Percentiles rank a stretch among this genome's conserved stretches.
These are phyloP conservation scores for Drosophila phalerata DNA, from an alignment of 2,888 invertebrate genomes.

Conservation along the genomic window DNA sequence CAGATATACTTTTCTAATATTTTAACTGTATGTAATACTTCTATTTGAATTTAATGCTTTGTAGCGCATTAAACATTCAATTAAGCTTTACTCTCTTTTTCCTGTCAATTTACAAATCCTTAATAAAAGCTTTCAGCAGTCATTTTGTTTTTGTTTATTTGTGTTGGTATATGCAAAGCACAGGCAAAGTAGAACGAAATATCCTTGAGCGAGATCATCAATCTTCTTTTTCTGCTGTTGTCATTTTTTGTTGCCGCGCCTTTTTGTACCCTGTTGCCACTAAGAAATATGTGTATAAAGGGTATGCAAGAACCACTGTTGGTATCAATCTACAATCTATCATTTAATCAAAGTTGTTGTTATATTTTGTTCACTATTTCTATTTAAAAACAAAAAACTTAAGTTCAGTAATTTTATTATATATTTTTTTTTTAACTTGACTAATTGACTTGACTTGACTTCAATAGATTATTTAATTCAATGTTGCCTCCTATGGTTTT, in stretches of 20 bases:
- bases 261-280: constrained; percentile 6
- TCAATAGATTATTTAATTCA: too few relatives aligned
- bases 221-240: constrained; percentile 70
- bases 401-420: too few relatives aligned
- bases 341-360: too few relatives aligned
- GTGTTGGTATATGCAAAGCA: constrained; percentile 14
- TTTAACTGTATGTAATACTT: not conserved
- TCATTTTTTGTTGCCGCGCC: constrained; percentile 38
- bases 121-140: constrained; percentile 23
- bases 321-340: too few relatives aligned
- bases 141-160: constrained; percentile 5
- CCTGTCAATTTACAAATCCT: constrained; percentile 8
- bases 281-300: not conserved
- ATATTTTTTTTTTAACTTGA: too few relatives aligned
- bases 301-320: not conserved
- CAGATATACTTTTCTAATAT: not conserved
- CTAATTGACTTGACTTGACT: too few relatives aligned
- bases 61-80: constrained; percentile 10
- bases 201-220: constrained; percentile 84
- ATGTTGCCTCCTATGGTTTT: too few relatives aligned
- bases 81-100: constrained; percentile 6
- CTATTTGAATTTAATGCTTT: not conserved
- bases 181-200: constrained; percentile 47
- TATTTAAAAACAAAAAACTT: too few relatives aligned
- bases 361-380: too few relatives aligned